Base-by-base conservation (phyloP, 2,797 vertebrate species). In the Ptychadena robeensis region DNA sequence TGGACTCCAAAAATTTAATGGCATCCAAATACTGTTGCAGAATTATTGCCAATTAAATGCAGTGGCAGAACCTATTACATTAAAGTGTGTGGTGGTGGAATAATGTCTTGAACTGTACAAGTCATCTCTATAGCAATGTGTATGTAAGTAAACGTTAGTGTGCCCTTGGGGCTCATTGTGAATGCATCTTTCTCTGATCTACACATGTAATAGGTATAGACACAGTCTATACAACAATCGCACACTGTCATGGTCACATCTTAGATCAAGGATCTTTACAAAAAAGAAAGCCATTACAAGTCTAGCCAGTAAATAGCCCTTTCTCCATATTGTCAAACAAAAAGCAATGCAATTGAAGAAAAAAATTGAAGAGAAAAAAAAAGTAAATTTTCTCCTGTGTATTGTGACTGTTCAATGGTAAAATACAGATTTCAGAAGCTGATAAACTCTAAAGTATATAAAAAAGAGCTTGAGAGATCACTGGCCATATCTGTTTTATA, bases 401-500 rank as follows among this genome's bases (percentile, higher is more conserved):
- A n/a, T 48, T 44, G 37, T 64, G 31, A 69, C 65, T 27, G 2
- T 31, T 70, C 6, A 63, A 12, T 37, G n/a, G 22, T 32, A 9
- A 73, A 69, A 84, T 74, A 28, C 59, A 61, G 48, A 61, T 84
- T 80, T 80, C 31, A 57, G 35, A 28, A 74, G 34, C 77, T 80
- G 44, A 59, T 68, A 77, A 79, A 84, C 27, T 66, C 59, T 30
- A 12, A 40, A 83, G 75, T 63, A 65, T 59, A 66, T 48, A 48
- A 70, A 9, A 71, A 66, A 66, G 66, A 71, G 48, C 69, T 57
- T 63, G 25, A 14, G 35, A 84, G 77, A 84, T 71, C 70, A 84
- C 63, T 30, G 6, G 34, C 77, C 61, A 80, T 69, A 69, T 79
- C 70, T 35, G 11, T 40, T 80, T 76, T 84, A 80, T 80, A 84